These are phyloP conservation scores for Ptychadena robeensis DNA, from an alignment of 2,797 vertebrate species.

Conservation along the genomic window DNA sequence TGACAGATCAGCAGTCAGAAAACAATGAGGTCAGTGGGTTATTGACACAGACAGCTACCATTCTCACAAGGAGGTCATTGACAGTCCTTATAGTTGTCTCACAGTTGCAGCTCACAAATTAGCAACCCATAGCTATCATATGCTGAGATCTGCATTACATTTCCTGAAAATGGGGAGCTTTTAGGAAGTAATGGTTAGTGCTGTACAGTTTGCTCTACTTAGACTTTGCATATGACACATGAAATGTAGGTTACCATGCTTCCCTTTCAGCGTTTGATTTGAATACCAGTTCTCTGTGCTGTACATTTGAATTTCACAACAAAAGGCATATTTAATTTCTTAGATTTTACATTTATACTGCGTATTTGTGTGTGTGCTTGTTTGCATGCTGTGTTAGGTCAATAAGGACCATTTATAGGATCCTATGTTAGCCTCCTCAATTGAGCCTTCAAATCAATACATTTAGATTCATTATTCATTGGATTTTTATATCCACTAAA, in stretches of 20 bases:
- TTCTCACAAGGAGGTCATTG: neutral
- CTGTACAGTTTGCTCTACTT: neutral
- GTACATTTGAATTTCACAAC: neutral
- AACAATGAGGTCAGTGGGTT: neutral
- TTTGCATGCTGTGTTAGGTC: too few relatives aligned
- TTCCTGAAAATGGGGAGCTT: neutral
- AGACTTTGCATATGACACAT: conserved; percentile 1
- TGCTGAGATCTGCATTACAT: neutral
- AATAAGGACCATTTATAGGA: too few relatives aligned
- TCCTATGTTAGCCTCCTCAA: too few relatives aligned
- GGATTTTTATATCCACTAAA: too few relatives aligned
- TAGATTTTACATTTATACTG: too few relatives aligned
- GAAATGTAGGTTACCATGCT: neutral
- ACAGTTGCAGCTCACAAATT: neutral
- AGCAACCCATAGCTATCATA: neutral
- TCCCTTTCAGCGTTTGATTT: neutral
- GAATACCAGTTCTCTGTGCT: neutral
- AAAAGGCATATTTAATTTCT: neutral
- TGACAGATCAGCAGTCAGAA: neutral
- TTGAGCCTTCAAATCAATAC: too few relatives aligned
- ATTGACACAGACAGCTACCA: neutral
- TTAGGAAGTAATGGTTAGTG: conserved; percentile 1
- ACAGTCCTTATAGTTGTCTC: neutral
- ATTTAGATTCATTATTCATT: too few relatives aligned
- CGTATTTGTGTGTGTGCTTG: too few relatives aligned